Conservation (phyloP, 2,888 invertebrate genomes). For the Drosophila greeni region DNA sequence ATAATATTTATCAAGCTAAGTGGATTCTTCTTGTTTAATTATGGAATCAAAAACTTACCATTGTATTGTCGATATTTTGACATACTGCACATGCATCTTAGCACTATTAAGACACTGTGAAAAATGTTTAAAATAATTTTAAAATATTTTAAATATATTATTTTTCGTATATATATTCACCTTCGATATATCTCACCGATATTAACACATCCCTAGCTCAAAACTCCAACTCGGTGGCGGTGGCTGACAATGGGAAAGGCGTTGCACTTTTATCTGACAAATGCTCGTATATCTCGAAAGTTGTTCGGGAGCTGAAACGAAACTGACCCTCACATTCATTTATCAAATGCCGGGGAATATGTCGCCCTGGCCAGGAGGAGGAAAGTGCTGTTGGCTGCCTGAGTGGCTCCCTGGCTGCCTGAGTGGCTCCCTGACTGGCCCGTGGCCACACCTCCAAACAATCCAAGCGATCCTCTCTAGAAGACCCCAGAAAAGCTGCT, state of each 20-base stretch:
- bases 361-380: constrained; percentile 47
- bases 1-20: too few species aligned
- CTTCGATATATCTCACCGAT: background rate
- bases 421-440: constrained; percentile 19
- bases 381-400: constrained; percentile 17
- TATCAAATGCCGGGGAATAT: constrained; percentile 67
- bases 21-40: too few species aligned
- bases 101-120: too few species aligned
- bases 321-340: constrained; percentile 74
- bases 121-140: background rate
- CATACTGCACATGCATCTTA: background rate
- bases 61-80: background rate
- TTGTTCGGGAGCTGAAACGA: constrained; percentile 49
- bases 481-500: constrained; percentile 11
- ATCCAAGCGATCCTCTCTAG: constrained; percentile 11
- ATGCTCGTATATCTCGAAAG: constrained; percentile 71
- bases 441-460: constrained; percentile 47
- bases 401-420: constrained; percentile 7
- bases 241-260: constrained; percentile 69
- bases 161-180: background rate
- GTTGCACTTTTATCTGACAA: constrained; percentile 70
- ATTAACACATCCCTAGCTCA: background rate
- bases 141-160: background rate
- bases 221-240: constrained; percentile 48
- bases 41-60: background rate